Evolutionary conservation across 2,113 vertebrate species (phyloP).

Genomic region (cattle (Bos taurus)): ARS-UCD2.0 NC_037328.1:111467501-111468000

Average conservation of each 20-base stretch:
- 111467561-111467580: constrained; percentile 6
- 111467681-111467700: neutral
- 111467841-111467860: neutral
- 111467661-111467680: neutral
- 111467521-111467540: constrained; percentile 21
- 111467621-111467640: neutral
- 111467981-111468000: neutral
- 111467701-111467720: neutral
- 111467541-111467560: neutral
- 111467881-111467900: neutral
- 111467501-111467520: constrained; percentile 9
- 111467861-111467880: constrained; percentile 20
- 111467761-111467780: neutral
- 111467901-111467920: constrained; percentile 8
- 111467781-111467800: constrained; percentile 11
- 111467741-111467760: neutral
- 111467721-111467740: neutral
- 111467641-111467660: neutral
- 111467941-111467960: constrained; percentile 42
- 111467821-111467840: neutral
- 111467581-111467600: neutral
- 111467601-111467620: neutral
- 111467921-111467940: constrained; percentile 34
- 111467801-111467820: neutral
- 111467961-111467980: neutral